A percentile compares a stretch with the other conserved stretches of the same genome.
Evolutionary conservation across 1,140 invertebrate genomes (phyloP).

Genomic region (Penaeus vannamei): DNA sequence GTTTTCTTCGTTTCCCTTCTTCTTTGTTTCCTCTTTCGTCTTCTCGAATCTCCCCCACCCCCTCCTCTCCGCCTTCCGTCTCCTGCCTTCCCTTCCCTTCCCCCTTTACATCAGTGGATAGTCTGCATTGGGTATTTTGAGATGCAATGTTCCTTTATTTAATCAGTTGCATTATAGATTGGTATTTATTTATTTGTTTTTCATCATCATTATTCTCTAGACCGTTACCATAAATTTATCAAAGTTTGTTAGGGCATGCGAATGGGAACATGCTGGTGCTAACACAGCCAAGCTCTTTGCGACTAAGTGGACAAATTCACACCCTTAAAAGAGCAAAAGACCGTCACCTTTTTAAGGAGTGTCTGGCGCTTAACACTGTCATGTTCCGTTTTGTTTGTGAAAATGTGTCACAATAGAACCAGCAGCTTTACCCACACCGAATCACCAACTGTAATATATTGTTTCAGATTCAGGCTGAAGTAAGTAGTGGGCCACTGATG

Average conservation of each 20-base stretch:
- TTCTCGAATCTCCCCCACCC: too few species aligned
- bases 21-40: too few species aligned
- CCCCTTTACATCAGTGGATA: background rate
- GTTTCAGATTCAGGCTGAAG: constrained; percentile 66
- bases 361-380: constrained; percentile 59
- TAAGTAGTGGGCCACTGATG: constrained; percentile 65
- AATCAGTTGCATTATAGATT: constrained; percentile 41
- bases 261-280: too few species aligned
- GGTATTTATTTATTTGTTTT: constrained; percentile 39
- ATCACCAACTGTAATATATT: constrained; percentile 64
- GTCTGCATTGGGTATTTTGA: constrained; percentile 38
- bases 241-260: too few species aligned
- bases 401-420: constrained; percentile 56
- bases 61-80: too few species aligned
- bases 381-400: constrained; percentile 46
- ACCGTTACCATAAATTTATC: too few species aligned
- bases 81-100: too few species aligned
- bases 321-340: background rate
- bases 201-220: too few species aligned
- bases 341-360: constrained; percentile 46
- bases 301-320: too few species aligned
- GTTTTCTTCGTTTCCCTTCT: constrained; percentile 40
- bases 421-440: constrained; percentile 53
- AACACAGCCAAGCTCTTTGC: too few species aligned
- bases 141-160: constrained; percentile 46